phyloP scores from a whole-genome alignment of 2,113 vertebrate genomes.

The Bambusicola thoracicus region DNA sequence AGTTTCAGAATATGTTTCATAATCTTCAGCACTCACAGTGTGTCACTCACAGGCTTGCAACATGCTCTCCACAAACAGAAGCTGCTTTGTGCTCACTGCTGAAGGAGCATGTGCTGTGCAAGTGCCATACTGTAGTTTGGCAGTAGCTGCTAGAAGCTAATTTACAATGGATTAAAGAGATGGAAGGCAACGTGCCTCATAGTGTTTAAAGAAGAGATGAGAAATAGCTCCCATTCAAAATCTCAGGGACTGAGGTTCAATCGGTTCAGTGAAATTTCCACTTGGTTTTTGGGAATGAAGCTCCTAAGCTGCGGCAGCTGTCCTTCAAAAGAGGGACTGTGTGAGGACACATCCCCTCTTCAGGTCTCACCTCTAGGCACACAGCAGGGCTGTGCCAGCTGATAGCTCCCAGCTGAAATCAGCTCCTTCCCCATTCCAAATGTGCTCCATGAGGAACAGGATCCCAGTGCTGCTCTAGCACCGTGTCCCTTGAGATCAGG shows the following conservation, averaged over 20 bases:
- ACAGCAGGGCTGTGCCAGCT: not conserved
- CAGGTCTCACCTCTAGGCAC: not conserved
- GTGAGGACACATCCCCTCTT: not conserved
- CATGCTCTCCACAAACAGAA: constrained; percentile 46
- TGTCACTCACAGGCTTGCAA: constrained; percentile 53
- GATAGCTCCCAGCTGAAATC: not conserved
- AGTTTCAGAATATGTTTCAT: constrained; percentile 41
- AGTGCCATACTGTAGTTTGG: constrained; percentile 67
- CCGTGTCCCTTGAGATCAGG: not conserved
- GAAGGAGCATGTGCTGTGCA: constrained; percentile 33
- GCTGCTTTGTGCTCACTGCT: constrained; percentile 48
- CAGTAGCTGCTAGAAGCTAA: constrained; percentile 50
- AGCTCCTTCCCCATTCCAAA: not conserved
- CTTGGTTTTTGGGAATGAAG: not conserved
- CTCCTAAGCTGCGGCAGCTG: not conserved
- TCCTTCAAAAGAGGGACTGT: not conserved
- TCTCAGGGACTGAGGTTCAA: not conserved
- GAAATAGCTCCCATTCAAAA: constrained; percentile 11
- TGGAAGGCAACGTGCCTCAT: constrained; percentile 32
- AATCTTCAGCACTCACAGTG: constrained; percentile 39
- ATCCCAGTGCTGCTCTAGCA: not conserved
- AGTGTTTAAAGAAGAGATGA: constrained; percentile 28
- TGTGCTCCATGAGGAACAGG: not conserved
- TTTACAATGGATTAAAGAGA: constrained; percentile 62
- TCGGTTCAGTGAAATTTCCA: not conserved